Conservation (phyloP, 1,140 invertebrate genomes). For the Drosophila bifasciata region DNA sequence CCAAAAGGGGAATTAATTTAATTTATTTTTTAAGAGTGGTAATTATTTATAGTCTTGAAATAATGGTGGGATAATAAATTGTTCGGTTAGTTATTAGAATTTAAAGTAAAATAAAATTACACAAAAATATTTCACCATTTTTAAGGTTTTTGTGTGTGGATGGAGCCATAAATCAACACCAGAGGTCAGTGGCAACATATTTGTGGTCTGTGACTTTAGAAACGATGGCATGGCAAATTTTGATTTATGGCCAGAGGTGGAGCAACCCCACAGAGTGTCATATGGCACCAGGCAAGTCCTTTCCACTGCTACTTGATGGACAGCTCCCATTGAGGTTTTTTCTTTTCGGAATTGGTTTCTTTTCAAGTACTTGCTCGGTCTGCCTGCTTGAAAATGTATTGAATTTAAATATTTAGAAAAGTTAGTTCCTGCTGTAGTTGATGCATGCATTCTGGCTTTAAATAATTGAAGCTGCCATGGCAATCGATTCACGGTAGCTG, state of each 20-base stretch:
- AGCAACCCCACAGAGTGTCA: too few relatives aligned
- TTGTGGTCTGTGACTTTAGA: conserved; percentile 19
- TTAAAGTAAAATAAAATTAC: too few relatives aligned
- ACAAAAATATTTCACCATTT: not conserved
- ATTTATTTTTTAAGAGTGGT: too few relatives aligned
- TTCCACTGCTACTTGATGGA: not conserved
- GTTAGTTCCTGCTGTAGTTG: not conserved
- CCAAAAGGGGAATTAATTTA: too few relatives aligned
- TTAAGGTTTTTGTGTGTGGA: not conserved
- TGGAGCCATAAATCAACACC: conserved; percentile 15
- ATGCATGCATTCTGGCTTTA: not conserved
- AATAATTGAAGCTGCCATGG: conserved; percentile 19
- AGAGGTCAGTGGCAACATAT: conserved; percentile 3
- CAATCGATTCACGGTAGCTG: not conserved
- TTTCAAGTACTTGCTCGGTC: too few relatives aligned
- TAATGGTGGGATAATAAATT: too few relatives aligned
- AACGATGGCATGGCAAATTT: conserved; percentile 33
- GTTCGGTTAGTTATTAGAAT: too few relatives aligned
- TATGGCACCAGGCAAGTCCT: not conserved
- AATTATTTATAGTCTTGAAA: too few relatives aligned
- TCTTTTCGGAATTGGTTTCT: too few relatives aligned
- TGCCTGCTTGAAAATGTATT: not conserved
- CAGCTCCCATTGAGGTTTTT: not conserved
- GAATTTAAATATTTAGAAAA: conserved; percentile 30
- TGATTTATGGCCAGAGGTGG: conserved; percentile 32